Conservation (phyloP, 1,140 invertebrate species). For the Ostrea edulis region DNA sequence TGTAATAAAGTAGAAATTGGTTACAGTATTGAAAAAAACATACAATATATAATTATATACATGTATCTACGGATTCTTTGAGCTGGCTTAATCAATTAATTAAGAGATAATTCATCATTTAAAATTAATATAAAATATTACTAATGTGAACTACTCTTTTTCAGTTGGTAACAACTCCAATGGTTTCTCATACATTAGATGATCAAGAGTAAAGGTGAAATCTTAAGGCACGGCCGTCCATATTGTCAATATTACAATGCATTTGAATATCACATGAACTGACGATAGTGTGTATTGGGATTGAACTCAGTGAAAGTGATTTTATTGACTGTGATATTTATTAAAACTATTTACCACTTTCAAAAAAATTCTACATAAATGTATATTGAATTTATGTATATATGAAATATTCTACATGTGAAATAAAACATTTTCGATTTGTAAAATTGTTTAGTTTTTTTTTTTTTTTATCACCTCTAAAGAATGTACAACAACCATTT, state of each 20-base stretch:
- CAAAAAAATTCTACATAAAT: background rate
- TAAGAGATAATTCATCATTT: background rate
- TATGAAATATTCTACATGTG: background rate
- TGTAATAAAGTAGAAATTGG: no score
- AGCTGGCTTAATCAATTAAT: no score
- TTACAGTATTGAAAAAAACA: no score
- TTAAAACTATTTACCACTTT: background rate
- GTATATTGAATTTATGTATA: background rate
- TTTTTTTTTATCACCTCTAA: no score
- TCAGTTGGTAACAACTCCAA: background rate
- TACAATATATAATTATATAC: no score
- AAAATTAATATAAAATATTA: background rate
- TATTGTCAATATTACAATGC: background rate
- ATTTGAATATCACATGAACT: background rate
- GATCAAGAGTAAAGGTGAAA: background rate
- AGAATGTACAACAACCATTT: no score
- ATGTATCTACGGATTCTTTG: no score
- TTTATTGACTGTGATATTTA: conserved; percentile 28
- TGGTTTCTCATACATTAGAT: background rate
- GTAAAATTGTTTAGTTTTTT: background rate
- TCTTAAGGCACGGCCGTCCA: background rate
- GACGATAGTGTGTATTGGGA: background rate
- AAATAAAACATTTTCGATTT: background rate
- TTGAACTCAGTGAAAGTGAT: background rate
- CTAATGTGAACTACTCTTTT: background rate